Conservation (phyloP, 1,140 invertebrate species). For the Calliopsis andreniformis region DNA sequence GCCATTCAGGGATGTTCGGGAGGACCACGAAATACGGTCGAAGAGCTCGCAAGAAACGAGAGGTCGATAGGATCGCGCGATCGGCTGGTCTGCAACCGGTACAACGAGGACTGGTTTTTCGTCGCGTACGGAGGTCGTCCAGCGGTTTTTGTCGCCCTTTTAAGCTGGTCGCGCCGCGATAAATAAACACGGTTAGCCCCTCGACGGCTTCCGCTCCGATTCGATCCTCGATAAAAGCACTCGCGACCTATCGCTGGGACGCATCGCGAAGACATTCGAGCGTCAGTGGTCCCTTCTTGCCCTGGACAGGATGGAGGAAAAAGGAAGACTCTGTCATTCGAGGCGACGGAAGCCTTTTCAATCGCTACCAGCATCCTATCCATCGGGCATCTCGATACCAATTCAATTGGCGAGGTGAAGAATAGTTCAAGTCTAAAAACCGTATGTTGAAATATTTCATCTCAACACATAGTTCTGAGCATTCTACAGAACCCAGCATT, state of each 20-base stretch:
- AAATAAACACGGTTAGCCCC: constrained; percentile 53
- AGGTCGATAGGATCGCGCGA: constrained; percentile 51
- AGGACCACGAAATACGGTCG: constrained; percentile 52
- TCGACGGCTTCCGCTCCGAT: constrained; percentile 40
- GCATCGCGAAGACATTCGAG: background rate
- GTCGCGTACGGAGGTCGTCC: constrained; percentile 55
- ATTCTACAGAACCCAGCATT: too few relatives aligned
- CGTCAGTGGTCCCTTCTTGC: background rate
- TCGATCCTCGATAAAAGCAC: constrained; percentile 27
- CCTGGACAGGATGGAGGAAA: background rate
- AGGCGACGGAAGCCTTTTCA: background rate
- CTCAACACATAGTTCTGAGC: too few relatives aligned
- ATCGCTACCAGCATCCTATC: background rate
- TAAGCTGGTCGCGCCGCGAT: constrained; percentile 47
- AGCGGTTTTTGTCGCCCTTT: constrained; percentile 54
- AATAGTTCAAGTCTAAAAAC: too few relatives aligned
- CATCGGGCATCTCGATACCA: too few relatives aligned
- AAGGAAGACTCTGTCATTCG: background rate
- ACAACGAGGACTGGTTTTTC: constrained; percentile 66
- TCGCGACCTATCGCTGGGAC: constrained; percentile 28
- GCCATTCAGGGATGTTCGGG: constrained; percentile 63
- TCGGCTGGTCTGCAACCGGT: constrained; percentile 55
- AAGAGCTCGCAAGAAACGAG: constrained; percentile 25
- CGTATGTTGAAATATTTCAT: too few relatives aligned
- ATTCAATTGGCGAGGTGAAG: too few relatives aligned